Conservation (phyloP, 1,140 invertebrate genomes). For the Asbolus verrucosus region DNA sequence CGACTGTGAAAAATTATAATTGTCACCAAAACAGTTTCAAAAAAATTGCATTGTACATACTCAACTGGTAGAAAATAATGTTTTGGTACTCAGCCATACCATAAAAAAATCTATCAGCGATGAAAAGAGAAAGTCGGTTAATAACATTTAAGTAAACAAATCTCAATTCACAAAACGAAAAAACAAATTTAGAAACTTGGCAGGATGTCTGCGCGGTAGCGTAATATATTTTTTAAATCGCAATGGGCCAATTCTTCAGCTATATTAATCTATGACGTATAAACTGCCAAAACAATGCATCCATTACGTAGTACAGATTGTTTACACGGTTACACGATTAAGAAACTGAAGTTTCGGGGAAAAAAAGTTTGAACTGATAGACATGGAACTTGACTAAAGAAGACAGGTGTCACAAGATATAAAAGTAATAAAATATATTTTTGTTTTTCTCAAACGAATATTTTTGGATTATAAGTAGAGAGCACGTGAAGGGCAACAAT, state of each 20-base stretch:
- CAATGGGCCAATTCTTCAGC: background rate
- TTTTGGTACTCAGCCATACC: slow-evolving; percentile 11
- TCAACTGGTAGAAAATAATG: too few relatives aligned
- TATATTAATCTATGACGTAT: slow-evolving; percentile 25
- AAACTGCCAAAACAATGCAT: slow-evolving; percentile 12
- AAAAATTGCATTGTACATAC: slow-evolving; percentile 1
- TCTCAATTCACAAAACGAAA: slow-evolving; percentile 25
- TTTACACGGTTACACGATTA: too few relatives aligned
- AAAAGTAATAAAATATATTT: slow-evolving; percentile 26
- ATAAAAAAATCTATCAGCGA: slow-evolving; percentile 9
- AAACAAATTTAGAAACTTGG: slow-evolving; percentile 31
- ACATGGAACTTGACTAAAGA: slow-evolving; percentile 9
- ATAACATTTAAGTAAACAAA: slow-evolving; percentile 38
- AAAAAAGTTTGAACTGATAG: too few relatives aligned
- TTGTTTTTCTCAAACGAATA: slow-evolving; percentile 19
- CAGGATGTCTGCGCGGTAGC: slow-evolving; percentile 13
- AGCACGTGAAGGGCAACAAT: too few relatives aligned
- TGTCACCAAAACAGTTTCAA: too few relatives aligned
- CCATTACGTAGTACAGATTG: slow-evolving; percentile 5
- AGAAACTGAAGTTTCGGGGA: too few relatives aligned
- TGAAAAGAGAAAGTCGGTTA: slow-evolving; percentile 28
- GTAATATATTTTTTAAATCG: slow-evolving; percentile 33
- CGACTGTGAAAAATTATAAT: slow-evolving; percentile 8
- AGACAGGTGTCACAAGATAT: slow-evolving; percentile 27
- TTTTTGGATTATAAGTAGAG: background rate